Evolutionary conservation across 2,113 vertebrate species (phyloP).

Genomic region (Mohoua ochrocephala): DNA sequence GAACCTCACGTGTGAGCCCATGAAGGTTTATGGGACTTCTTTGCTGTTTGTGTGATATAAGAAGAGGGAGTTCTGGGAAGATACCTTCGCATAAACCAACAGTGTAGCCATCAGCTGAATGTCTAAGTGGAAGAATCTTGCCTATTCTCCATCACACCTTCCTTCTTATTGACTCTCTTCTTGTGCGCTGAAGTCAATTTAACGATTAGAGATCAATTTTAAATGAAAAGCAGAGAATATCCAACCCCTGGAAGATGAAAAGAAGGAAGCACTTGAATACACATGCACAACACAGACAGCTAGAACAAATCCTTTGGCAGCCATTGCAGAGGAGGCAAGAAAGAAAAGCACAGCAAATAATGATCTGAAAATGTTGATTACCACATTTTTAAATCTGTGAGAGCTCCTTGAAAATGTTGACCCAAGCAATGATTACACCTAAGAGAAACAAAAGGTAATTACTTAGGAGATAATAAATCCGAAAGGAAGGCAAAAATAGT

Average conservation of each 20-base stretch:
- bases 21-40: background rate
- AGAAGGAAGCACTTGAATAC: background rate
- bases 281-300: background rate
- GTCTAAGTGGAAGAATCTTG: background rate
- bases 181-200: background rate
- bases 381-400: background rate
- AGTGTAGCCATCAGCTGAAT: background rate
- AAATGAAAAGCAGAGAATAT: conserved; percentile 13
- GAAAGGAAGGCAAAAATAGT: conserved; percentile 16
- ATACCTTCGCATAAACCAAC: background rate
- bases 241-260: background rate
- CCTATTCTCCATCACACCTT: background rate
- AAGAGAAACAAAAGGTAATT: conserved; percentile 39
- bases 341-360: background rate
- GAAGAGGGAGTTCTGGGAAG: background rate
- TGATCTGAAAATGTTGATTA: conserved; percentile 24
- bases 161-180: background rate
- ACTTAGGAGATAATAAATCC: conserved; percentile 34
- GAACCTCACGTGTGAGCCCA: background rate
- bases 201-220: background rate
- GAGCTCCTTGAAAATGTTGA: conserved; percentile 37
- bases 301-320: background rate
- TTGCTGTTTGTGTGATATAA: background rate
- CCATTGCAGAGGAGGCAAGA: background rate
- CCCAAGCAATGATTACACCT: conserved; percentile 28